A percentile compares a stretch with the other conserved stretches of the same genome.
These are phyloP conservation scores for Ochotona princeps DNA, from an alignment of 2,113 vertebrate genomes.

Conservation along the genomic window DNA sequence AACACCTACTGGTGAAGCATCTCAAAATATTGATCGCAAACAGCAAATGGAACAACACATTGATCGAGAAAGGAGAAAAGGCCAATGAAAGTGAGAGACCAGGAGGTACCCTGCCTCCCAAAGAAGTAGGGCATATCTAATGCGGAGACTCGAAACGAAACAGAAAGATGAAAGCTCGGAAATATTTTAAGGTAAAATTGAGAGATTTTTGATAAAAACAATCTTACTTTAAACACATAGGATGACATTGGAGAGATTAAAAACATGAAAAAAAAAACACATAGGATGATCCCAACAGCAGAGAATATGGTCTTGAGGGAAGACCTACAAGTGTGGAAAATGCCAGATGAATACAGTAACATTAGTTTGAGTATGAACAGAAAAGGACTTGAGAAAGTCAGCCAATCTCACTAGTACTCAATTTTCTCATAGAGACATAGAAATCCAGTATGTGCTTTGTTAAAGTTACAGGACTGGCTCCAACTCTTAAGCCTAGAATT, in stretches of 20 bases:
- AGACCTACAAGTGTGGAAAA: neutral
- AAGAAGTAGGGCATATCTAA: neutral
- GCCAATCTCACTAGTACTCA: neutral
- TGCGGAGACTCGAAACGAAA: neutral
- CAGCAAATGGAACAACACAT: constrained; percentile 67
- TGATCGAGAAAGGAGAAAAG: constrained; percentile 56
- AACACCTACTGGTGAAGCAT: constrained; percentile 25
- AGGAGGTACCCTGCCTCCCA: neutral
- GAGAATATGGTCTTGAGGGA: constrained; percentile 19
- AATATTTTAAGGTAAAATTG: constrained; percentile 17
- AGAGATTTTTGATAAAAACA: neutral
- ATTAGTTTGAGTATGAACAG: neutral
- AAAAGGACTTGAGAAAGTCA: neutral
- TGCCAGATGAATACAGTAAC: neutral
- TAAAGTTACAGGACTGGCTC: neutral
- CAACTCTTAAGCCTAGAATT: neutral
- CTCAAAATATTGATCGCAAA: constrained; percentile 67
- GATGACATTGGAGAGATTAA: no score
- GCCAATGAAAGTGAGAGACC: neutral
- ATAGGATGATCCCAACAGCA: neutral
- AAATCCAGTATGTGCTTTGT: neutral
- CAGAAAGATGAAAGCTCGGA: neutral
- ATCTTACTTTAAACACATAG: neutral
- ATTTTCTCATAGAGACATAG: neutral
- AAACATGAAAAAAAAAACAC: no score